phyloP scores from a whole-genome alignment of 1,140 invertebrate genomes.

The Arctopsyche grandis region DNA sequence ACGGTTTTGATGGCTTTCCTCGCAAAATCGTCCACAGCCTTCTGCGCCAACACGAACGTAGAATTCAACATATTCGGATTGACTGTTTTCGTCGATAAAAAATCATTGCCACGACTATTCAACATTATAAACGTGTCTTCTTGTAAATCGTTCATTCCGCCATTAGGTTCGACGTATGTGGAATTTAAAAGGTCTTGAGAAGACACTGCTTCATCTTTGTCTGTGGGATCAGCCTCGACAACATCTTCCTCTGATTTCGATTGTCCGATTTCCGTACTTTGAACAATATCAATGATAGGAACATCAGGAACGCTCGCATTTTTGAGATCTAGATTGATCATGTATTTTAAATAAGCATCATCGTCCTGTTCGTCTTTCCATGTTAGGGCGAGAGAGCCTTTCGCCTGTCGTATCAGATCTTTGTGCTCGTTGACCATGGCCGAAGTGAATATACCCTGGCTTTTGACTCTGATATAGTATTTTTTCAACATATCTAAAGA shows the following conservation, averaged over 20 bases:
- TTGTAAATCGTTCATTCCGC: not conserved
- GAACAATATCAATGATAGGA: conserved; percentile 53
- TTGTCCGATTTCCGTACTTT: conserved; percentile 11
- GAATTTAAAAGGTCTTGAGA: conserved; percentile 54
- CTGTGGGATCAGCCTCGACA: conserved; percentile 32
- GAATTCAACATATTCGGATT: conserved; percentile 63
- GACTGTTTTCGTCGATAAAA: conserved; percentile 49
- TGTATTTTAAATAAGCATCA: conserved; percentile 60
- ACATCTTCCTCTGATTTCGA: conserved; percentile 56
- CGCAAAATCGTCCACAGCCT: conserved; percentile 20
- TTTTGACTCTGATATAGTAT: conserved; percentile 62
- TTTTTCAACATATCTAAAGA: conserved; percentile 63
- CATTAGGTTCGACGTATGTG: conserved; percentile 18
- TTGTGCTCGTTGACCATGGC: conserved; percentile 60
- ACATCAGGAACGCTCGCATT: conserved; percentile 55
- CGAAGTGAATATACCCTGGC: conserved; percentile 61
- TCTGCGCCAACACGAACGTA: conserved; percentile 61
- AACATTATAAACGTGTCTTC: not conserved
- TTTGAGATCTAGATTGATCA: conserved; percentile 59
- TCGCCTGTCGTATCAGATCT: conserved; percentile 63
- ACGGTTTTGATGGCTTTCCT: not conserved
- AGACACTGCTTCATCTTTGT: conserved; percentile 59
- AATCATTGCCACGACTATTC: not conserved
- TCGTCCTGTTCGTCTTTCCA: conserved; percentile 56
- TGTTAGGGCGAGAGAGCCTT: conserved; percentile 59